Evolutionary conservation across 2,797 vertebrate species (phyloP), one percentile per base, ranked within the genome.

Genomic region (Anas flavirostris): DNA sequence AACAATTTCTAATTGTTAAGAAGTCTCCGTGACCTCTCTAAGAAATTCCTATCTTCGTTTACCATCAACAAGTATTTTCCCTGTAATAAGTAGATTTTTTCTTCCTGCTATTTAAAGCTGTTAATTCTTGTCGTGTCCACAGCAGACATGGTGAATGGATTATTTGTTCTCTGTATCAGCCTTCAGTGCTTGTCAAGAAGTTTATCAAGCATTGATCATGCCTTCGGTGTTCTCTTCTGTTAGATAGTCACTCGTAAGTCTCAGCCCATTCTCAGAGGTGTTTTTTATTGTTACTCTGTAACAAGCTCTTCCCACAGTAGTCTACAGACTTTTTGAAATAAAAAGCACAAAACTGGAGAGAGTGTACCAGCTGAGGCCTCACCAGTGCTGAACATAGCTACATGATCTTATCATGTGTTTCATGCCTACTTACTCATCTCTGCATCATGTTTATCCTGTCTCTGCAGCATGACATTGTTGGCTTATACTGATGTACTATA

Each of bases 1-100:
- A 74, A 87, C 68, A 70, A 2, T 86, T 94, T 91, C 60, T 93
- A 74, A 77, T 70, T 12, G 53, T 70, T 50, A 50, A 50, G 88
- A 95, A 83, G 90, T 94, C 91, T 95, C 86, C 68, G 5, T 94
- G 91, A 95, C 93, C 93, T 90, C 60, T 91, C 52, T 81, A 84
- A 86, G 81, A 96, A 96, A 96, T 96, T 96, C 86, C 81, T 94
- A 70, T 64, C 75, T 95, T 95, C 86, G 55, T 56, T 96, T 95
- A 84, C 60, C 64, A 91, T 74, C 93, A 86, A 86, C 56, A 86
- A 80, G 5, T 67, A 70, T 94, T 84, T 86, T 31, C 83, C 17
- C 52, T 74, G 88, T 96, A 95, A 91, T 93, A 86, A 95, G 74
- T 95, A 93, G 52, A 53, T 67, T 77, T 77, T 66, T 86, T 90